phyloP scores from a whole-genome alignment of 2,888 invertebrate species.

The Nysson spinosus region DNA sequence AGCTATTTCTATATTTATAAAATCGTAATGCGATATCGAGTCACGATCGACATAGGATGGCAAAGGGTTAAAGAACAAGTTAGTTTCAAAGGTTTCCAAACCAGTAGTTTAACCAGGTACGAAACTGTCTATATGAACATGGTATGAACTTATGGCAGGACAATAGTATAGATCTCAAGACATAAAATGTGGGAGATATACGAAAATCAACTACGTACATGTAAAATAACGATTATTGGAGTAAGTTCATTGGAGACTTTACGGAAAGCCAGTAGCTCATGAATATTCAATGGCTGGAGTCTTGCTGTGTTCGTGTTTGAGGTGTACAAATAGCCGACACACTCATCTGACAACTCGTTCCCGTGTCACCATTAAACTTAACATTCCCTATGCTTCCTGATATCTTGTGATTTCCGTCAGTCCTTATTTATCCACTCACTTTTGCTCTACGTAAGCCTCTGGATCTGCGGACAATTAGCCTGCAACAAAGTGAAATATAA shows the following conservation, averaged over 20 bases:
- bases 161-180: background rate
- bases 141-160: background rate
- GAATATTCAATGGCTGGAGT: constrained; percentile 34
- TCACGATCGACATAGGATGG: too few species aligned
- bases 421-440: background rate
- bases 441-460: background rate
- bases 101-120: too few species aligned
- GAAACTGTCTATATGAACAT: too few species aligned
- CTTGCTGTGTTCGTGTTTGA: constrained; percentile 10
- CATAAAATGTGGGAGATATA: background rate
- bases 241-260: constrained; percentile 21
- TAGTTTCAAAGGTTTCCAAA: too few species aligned
- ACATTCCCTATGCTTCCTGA: constrained; percentile 13
- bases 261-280: constrained; percentile 27
- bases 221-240: constrained; percentile 12
- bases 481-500: too few species aligned
- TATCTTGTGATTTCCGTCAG: constrained; percentile 1
- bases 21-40: too few species aligned
- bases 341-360: constrained; percentile 38
- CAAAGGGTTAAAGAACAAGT: too few species aligned
- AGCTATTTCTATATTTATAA: too few species aligned
- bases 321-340: constrained; percentile 31
- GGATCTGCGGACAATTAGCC: too few species aligned
- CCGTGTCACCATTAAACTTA: constrained; percentile 30
- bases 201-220: constrained; percentile 8